These are phyloP conservation scores for Scomber japonicus DNA, from an alignment of 2,113 vertebrate genomes.

Conservation along the genomic window DNA sequence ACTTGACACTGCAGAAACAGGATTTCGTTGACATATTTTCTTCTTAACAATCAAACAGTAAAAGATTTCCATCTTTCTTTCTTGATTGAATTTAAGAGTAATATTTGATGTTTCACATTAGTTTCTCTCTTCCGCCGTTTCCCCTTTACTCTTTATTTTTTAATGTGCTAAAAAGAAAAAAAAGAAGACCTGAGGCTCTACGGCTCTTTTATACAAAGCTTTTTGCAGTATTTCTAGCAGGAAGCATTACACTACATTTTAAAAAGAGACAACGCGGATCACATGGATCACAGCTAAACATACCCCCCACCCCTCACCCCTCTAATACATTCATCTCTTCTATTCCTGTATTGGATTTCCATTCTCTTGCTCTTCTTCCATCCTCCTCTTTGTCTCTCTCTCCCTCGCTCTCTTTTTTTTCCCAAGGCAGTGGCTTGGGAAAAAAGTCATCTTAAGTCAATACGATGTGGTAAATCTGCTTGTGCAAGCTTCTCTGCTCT, in stretches of 20 bases:
- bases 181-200: neutral
- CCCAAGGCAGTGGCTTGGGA: conserved; percentile 41
- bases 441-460: conserved; percentile 72
- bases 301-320: neutral
- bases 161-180: neutral
- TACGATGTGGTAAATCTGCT: conserved; percentile 75
- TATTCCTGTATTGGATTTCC: conserved; percentile 48
- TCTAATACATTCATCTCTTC: conserved; percentile 49
- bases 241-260: neutral
- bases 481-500: conserved; percentile 66
- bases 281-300: conserved; percentile 53
- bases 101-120: neutral
- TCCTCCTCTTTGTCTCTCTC: conserved; percentile 41
- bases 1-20: neutral
- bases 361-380: conserved; percentile 33
- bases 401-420: neutral
- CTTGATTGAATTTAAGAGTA: neutral
- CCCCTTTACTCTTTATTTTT: neutral
- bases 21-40: neutral
- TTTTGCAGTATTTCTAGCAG: too few relatives aligned
- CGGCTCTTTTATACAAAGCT: neutral
- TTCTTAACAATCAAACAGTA: neutral
- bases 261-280: neutral
- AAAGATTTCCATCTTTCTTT: neutral
- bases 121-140: neutral